phyloP scores from a whole-genome alignment of 2,888 invertebrate species.

The Orchesellides sinensis region DNA sequence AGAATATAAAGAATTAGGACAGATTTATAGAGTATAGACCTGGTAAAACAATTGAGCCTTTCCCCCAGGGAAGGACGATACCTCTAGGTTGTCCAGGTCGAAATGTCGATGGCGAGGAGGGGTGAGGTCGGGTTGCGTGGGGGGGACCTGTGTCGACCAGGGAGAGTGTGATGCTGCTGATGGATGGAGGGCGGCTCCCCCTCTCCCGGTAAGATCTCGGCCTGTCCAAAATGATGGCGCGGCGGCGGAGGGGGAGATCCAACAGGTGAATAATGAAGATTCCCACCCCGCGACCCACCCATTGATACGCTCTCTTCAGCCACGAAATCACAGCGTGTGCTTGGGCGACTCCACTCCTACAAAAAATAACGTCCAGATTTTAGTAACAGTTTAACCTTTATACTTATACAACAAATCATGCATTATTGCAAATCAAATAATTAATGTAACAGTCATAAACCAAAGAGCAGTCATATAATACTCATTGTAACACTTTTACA shows the following conservation, averaged over 20 bases:
- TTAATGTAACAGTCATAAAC: constrained; percentile 16
- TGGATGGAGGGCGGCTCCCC: constrained; percentile 73
- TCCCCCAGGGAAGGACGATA: constrained; percentile 70
- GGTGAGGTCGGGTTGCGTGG: constrained; percentile 74
- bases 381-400: not conserved
- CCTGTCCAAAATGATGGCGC: constrained; percentile 75
- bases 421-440: not conserved
- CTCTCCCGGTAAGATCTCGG: constrained; percentile 70
- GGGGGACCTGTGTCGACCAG: constrained; percentile 74
- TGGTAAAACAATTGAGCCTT: constrained; percentile 68
- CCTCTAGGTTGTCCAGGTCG: constrained; percentile 68
- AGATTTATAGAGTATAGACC: constrained; percentile 48
- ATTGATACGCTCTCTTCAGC: constrained; percentile 74
- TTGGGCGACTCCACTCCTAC: constrained; percentile 75
- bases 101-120: constrained; percentile 75
- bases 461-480: constrained; percentile 30
- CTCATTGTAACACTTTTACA: no score
- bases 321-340: constrained; percentile 75
- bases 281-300: constrained; percentile 74
- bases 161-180: constrained; percentile 75
- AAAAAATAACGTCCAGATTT: constrained; percentile 4
- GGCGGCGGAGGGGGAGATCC: constrained; percentile 75
- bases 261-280: constrained; percentile 74
- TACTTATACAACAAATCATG: not conserved
- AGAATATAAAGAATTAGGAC: not conserved